Base-by-base conservation (phyloP, 2,888 invertebrate species). In the Ennomos quercinarius region DNA sequence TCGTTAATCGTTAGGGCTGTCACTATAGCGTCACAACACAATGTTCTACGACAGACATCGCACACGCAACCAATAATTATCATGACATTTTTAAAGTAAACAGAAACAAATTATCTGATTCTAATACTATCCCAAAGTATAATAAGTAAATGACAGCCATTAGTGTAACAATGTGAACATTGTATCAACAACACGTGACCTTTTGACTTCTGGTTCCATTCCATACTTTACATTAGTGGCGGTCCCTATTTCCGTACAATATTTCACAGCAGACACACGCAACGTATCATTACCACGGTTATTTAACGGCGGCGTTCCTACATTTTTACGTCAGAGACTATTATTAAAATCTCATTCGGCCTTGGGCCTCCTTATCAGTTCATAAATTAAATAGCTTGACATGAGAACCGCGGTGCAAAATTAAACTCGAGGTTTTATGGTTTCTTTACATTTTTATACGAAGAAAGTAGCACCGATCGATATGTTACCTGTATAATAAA, bases 381-480 rank as follows among this genome's bases (percentile, higher is more conserved):
- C 47, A 56, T 61, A 61, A 61, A 61, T 61, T 61, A 61, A 61
- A 61, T 27, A 40, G 51, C 47, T 48, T 40, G 60, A 55, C 55
- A 61, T 56, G 49, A 45, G 59, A 53, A 50, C 39, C 42, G 47
- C 60, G 46, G 46, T 37, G 59, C 55, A 40, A 61, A 61, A 61
- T 52, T 61, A 55, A 60, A 60, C 10, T 55, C 51, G 35, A 45
- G 44, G 38, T 61, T 6, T 52, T 56, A 56, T 56, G 47, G 55
- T 39, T 47, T 51, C 55, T 9, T 52, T 50, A 37, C 46, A 13
- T 38, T 38, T 10, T 37, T 3, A 43, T 42, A 42, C 17, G 13
- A 47, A 39, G 40, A 48, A 52, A 39, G 48, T 48, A 11, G 42
- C 42, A 13, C 17, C 39, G 49, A 42, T 50, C 49, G 49, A 45